Evolutionary conservation across 2,113 vertebrate genomes (phyloP).

Genomic region (Tachycineta bicolor): DNA sequence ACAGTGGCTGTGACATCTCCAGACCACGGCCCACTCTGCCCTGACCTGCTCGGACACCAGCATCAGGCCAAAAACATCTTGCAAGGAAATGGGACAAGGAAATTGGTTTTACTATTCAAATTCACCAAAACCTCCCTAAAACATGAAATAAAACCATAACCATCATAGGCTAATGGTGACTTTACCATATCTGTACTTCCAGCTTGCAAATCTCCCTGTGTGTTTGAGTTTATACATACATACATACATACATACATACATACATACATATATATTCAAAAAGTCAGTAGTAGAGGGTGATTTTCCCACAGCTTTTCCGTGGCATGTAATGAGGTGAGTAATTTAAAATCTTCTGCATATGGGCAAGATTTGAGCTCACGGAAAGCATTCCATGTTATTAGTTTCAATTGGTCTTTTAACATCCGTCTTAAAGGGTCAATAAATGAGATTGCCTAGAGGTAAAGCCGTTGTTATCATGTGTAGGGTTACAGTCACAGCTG

Average conservation of each 20-base stretch:
- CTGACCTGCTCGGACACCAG: not conserved
- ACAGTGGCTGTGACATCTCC: not conserved
- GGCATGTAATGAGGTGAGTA: not conserved
- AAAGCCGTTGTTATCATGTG: conserved; percentile 5
- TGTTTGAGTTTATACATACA: rapidly evolving
- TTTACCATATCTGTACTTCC: not conserved
- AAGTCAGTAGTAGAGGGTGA: not conserved
- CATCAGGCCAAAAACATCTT: not conserved
- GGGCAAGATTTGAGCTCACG: not conserved
- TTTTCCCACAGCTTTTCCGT: not conserved
- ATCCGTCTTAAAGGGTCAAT: conserved; percentile 39
- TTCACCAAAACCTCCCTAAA: not conserved
- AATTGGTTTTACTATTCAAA: not conserved
- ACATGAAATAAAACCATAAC: not conserved
- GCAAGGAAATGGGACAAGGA: not conserved
- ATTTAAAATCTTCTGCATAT: conserved; percentile 8
- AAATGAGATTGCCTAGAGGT: conserved; percentile 47
- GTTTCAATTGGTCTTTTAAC: conserved; percentile 34
- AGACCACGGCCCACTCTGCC: not conserved
- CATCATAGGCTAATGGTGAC: not conserved
- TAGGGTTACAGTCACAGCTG: conserved; percentile 39
- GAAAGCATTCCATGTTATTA: not conserved
- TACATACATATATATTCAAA: rapidly evolving
- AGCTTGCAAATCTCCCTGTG: not conserved
- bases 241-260: no score